These are phyloP conservation scores for Condylostylus longicornis DNA, from an alignment of 1,140 invertebrate genomes.

Conservation along the genomic window DNA sequence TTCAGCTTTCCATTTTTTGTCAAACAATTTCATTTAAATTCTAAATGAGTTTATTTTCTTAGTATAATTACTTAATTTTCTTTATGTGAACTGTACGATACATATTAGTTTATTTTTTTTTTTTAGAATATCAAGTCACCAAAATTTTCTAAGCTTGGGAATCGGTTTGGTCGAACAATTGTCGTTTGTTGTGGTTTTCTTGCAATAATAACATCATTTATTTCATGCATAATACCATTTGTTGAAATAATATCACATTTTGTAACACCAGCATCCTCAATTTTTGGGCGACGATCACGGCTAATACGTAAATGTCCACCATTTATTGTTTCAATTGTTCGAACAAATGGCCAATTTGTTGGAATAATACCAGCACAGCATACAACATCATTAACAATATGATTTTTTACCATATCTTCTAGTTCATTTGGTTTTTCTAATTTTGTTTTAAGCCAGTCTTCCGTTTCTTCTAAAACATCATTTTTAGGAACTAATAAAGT, in stretches of 20 bases:
- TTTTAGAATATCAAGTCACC: no score
- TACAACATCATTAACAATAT: constrained; percentile 36
- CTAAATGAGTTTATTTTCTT: no score
- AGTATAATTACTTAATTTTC: no score
- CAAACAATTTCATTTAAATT: no score
- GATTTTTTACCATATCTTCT: constrained; percentile 22
- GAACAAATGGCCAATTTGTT: constrained; percentile 38
- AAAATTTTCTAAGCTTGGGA: no score
- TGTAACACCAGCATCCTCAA: constrained; percentile 38
- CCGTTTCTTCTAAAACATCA: constrained; percentile 41
- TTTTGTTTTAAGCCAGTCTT: constrained; percentile 19
- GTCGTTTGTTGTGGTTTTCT: constrained; percentile 11
- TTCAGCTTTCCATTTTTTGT: no score
- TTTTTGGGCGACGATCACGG: constrained; percentile 35
- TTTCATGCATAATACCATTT: constrained; percentile 44
- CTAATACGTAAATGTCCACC: constrained; percentile 34
- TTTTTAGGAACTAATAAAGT: constrained; percentile 50
- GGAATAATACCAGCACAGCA: constrained; percentile 43
- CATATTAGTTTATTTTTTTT: no score
- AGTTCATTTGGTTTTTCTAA: constrained; percentile 14
- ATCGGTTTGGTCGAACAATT: constrained; percentile 18
- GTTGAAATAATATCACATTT: constrained; percentile 42
- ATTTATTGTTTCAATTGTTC: constrained; percentile 33
- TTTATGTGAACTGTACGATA: no score
- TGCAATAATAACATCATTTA: constrained; percentile 36